Percentiles rank a stretch among this genome's conserved stretches.
Conservation (phyloP, 2,113 vertebrate species). For the Microcebus murinus region DNA sequence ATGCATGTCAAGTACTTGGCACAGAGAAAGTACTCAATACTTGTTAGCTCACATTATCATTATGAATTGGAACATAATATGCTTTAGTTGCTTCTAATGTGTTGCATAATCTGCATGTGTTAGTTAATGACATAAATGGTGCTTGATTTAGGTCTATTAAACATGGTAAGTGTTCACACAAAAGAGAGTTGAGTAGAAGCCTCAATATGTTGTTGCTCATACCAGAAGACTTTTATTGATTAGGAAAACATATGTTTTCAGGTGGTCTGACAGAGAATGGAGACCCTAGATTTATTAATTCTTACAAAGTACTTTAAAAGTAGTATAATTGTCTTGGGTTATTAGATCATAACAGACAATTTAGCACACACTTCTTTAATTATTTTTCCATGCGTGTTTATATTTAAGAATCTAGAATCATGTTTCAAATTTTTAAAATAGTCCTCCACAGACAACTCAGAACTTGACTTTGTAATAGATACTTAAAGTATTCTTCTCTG, state of each 20-base stretch:
- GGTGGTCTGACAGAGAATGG: background rate
- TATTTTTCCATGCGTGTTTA: background rate
- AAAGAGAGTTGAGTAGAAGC: background rate
- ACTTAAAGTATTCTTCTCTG: background rate
- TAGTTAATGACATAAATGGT: background rate
- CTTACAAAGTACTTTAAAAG: conserved; percentile 7
- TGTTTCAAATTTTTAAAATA: conserved; percentile 21
- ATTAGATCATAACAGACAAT: background rate
- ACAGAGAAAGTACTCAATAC: background rate
- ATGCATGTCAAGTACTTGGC: background rate
- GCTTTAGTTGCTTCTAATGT: background rate
- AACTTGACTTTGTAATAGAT: background rate
- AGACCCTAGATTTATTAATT: background rate
- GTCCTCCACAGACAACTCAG: background rate
- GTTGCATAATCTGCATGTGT: background rate
- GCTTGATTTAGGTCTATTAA: background rate
- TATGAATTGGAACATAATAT: background rate
- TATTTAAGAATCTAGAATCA: background rate
- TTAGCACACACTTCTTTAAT: background rate
- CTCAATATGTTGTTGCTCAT: background rate
- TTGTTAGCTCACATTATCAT: background rate
- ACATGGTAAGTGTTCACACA: background rate
- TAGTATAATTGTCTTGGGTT: background rate
- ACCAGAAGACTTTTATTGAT: background rate
- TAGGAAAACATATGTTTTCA: background rate